Evolutionary conservation across 2,113 vertebrate genomes (phyloP), one percentile per base, ranked within the genome.

Genomic region (Hippocampus zosterae): DNA sequence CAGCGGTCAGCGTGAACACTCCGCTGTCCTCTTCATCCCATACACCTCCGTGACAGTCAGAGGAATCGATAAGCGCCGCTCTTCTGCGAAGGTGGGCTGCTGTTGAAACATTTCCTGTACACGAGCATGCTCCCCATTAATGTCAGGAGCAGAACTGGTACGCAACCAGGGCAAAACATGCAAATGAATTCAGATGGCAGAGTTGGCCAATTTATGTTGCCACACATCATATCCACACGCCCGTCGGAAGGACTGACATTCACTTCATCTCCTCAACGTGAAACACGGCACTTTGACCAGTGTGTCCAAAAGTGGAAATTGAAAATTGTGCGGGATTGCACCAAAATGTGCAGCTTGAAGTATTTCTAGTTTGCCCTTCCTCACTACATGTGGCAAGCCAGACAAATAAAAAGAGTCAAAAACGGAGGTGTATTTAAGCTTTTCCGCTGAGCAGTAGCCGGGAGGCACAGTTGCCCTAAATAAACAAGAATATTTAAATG

Each of bases 21-120:
- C 71, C 27, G 23, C 71, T 75, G 82, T 81, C 81, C 0, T 86
- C 74, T 81, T 80, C 84, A 74, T 79, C 68, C 23, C 76, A 53
- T 70, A 79, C 81, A 82, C 82, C 76, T 84, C 78, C 67, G 79
- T 53, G 78, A 78, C 84, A 73, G 79, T 81, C 73, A 75, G 69
- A 71, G 50, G 70, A 78, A 85, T 86, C 83, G 48, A 88, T 87
- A 68, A 65, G 69, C 73, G 70, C 65, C 77, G 67, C 77, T 66
- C 77, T 50, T 27, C 13, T 76, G 80, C 71, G 74, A 82, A 85
- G 84, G 78, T 80, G 71, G 80, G 46, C 46, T 19, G 46, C 46
- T 18, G 46, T 16, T 50, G 6, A 65, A 57, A 70, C 37, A 63
- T 65, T 69, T 46, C 75, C 0, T 6, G 23, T 11, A 16, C 65